These are phyloP conservation scores for Spilarctia lutea DNA, from an alignment of 2,888 invertebrate species.

Conservation along the genomic window DNA sequence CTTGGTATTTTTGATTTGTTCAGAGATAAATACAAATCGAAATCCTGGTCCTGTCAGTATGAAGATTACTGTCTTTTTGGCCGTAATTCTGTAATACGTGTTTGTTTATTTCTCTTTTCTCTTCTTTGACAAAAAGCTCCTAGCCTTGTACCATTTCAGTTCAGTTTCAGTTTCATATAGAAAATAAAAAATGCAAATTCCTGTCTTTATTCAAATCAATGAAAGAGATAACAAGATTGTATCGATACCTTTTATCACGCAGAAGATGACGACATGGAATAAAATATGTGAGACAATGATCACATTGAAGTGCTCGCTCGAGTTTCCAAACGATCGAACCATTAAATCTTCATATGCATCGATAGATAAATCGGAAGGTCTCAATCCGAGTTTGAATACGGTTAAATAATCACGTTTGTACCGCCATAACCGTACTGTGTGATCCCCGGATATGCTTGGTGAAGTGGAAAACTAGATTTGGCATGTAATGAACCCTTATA, in stretches of 20 bases:
- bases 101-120: too few species aligned
- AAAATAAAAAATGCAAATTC: not conserved
- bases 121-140: too few species aligned
- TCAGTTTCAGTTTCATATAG: too few species aligned
- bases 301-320: not conserved
- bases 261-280: not conserved
- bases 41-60: not conserved
- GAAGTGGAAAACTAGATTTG: slow-evolving; percentile 26
- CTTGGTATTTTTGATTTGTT: too few species aligned
- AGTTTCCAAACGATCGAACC: slow-evolving; percentile 17
- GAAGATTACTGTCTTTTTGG: too few species aligned
- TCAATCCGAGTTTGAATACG: slow-evolving; percentile 13
- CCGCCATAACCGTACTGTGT: slow-evolving; percentile 23
- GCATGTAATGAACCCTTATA: not conserved
- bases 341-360: slow-evolving; percentile 3
- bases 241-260: not conserved
- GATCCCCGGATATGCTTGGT: slow-evolving; percentile 26
- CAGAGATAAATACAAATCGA: not conserved
- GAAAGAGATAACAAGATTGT: not conserved
- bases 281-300: not conserved
- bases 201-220: too few species aligned
- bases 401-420: slow-evolving; percentile 29
- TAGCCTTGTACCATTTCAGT: too few species aligned
- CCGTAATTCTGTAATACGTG: too few species aligned
- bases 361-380: slow-evolving; percentile 17